Percentiles rank a stretch among this genome's conserved stretches.
These are phyloP conservation scores for Philhelius pedissequus DNA, from an alignment of 2,888 invertebrate species.

Conservation along the genomic window DNA sequence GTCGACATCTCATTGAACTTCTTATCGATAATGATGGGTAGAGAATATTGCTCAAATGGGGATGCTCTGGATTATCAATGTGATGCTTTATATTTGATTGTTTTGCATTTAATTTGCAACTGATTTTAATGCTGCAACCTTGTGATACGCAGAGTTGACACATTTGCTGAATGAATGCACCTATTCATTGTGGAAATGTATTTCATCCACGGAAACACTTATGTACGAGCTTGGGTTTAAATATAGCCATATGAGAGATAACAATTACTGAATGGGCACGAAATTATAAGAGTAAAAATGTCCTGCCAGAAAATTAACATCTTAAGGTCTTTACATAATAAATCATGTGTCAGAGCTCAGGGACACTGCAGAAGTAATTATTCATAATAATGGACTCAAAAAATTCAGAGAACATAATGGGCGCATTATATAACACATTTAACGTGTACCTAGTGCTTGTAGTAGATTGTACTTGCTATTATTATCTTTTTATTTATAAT, in stretches of 20 bases:
- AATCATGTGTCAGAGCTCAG: neutral
- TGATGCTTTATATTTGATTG: too few relatives aligned
- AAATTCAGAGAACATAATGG: too few relatives aligned
- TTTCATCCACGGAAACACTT: neutral
- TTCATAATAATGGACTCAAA: neutral
- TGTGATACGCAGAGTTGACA: neutral
- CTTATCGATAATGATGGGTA: slow-evolving; percentile 6
- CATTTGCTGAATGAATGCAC: neutral
- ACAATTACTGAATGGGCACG: neutral
- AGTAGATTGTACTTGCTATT: too few relatives aligned
- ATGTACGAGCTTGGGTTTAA: neutral
- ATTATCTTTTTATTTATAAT: too few relatives aligned
- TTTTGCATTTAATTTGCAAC: neutral
- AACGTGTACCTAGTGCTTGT: too few relatives aligned
- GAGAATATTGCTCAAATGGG: neutral
- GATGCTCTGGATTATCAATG: neutral
- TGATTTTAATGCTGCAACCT: neutral
- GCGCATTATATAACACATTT: too few relatives aligned
- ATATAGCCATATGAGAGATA: neutral
- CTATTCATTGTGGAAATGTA: neutral
- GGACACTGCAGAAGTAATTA: neutral
- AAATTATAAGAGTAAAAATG: neutral
- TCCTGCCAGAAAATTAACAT: neutral
- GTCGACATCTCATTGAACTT: slow-evolving; percentile 22
- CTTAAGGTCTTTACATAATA: neutral